Conservation (phyloP, 2,888 invertebrate genomes). For the Eudasyphora cyanicolor region DNA sequence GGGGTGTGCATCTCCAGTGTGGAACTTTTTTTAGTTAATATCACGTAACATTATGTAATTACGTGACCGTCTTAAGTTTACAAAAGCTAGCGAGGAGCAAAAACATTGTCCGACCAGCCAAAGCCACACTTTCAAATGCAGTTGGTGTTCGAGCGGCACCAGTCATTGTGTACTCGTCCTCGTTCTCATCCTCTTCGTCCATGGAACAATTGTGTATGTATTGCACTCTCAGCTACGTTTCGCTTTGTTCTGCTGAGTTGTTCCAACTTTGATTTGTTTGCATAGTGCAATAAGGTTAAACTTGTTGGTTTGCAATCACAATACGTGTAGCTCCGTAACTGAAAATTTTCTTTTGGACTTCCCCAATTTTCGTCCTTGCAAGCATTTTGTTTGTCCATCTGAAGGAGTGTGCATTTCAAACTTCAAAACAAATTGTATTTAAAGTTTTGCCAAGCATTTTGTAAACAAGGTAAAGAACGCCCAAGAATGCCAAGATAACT, state of each 20-base stretch:
- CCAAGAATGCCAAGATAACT: slow-evolving; percentile 2
- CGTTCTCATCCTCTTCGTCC: background rate
- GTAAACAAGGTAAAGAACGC: slow-evolving; percentile 7
- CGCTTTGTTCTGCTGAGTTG: slow-evolving; percentile 1
- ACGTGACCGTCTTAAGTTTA: slow-evolving; percentile 67
- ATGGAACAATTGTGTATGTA: background rate
- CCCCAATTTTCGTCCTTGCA: background rate
- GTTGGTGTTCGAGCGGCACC: background rate
- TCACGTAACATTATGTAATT: slow-evolving; percentile 68
- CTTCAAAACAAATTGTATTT: background rate
- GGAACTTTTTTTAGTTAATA: slow-evolving; percentile 61
- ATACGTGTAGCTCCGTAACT: slow-evolving; percentile 37
- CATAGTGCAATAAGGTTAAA: slow-evolving; percentile 51
- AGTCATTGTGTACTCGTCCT: background rate
- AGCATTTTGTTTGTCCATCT: background rate
- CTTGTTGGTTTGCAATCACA: slow-evolving; percentile 54
- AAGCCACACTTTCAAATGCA: slow-evolving; percentile 14
- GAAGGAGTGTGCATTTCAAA: slow-evolving; percentile 1
- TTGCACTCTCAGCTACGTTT: background rate
- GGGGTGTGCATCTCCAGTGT: background rate
- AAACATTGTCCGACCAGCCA: background rate
- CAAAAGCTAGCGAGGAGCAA: background rate
- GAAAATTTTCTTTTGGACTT: background rate
- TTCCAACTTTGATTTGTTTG: slow-evolving; percentile 61
- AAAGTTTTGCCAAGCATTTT: slow-evolving; percentile 5